Evolutionary conservation across 2,888 invertebrate genomes (phyloP).

Genomic region (Hololepta plana): DNA sequence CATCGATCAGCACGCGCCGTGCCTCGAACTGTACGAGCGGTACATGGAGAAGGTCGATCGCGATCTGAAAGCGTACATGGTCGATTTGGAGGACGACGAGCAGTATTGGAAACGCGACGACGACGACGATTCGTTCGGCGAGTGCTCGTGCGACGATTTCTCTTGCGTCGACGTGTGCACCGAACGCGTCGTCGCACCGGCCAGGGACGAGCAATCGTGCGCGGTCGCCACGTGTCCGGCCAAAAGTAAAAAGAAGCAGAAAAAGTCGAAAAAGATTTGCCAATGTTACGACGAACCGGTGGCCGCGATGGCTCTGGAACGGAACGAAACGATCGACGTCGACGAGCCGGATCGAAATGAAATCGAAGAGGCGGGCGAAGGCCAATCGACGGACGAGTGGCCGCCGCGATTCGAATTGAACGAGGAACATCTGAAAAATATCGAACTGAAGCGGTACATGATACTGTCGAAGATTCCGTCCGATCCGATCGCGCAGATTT

Average conservation of each 20-base stretch:
- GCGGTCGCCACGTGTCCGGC: no score
- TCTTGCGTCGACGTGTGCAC: neutral
- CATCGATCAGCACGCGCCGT: conserved; percentile 16
- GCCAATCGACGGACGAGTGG: conserved; percentile 17
- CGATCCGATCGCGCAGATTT: conserved; percentile 12
- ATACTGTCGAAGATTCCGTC: conserved; percentile 18
- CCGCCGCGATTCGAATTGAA: conserved; percentile 13
- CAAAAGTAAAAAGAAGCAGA: no score
- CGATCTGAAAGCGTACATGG: conserved; percentile 12
- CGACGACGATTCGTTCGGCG: no score
- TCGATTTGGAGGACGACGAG: conserved; percentile 10
- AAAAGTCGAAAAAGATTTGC: no score
- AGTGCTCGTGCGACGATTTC: neutral
- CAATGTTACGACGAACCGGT: no score
- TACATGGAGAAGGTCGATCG: conserved; percentile 14
- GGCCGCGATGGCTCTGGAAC: no score
- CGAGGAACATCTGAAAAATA: conserved; percentile 10
- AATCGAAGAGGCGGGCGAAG: no score
- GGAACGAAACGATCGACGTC: no score
- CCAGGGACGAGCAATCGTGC: conserved; percentile 1
- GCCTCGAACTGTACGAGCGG: conserved; percentile 14
- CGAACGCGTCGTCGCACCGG: neutral
- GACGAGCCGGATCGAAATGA: no score
- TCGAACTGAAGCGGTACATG: conserved; percentile 13
- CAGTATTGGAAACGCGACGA: conserved; percentile 3